These are phyloP conservation scores for Helicolenus hilgendorfi DNA, from an alignment of 2,797 vertebrate genomes.

Conservation along the genomic window DNA sequence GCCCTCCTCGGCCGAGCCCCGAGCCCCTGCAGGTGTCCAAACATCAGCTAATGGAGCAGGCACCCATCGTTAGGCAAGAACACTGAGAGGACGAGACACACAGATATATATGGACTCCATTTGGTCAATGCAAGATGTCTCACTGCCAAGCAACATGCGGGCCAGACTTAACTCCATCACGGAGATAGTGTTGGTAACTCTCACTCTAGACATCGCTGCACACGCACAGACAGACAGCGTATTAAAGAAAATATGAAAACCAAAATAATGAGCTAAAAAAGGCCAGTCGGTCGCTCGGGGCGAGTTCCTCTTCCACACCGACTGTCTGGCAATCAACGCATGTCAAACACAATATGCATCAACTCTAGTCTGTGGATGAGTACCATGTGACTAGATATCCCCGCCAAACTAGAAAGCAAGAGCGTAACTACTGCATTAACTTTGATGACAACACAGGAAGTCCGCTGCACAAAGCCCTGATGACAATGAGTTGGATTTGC, in stretches of 20 bases:
- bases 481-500: conserved; percentile 24
- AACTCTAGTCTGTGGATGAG: conserved; percentile 48
- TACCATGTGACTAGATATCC: conserved; percentile 52
- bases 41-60: conserved; percentile 89
- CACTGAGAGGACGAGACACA: conserved; percentile 17
- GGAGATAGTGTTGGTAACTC: conserved; percentile 17
- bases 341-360: conserved; percentile 84
- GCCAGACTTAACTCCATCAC: conserved; percentile 32
- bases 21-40: conserved; percentile 90
- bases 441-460: conserved; percentile 46
- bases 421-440: conserved; percentile 19
- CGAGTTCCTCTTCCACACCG: conserved; percentile 51
- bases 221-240: neutral
- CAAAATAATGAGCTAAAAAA: conserved; percentile 65
- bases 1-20: conserved; percentile 74
- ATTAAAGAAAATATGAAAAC: conserved; percentile 41
- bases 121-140: conserved; percentile 53
- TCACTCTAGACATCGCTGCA: neutral
- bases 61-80: conserved; percentile 47
- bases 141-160: conserved; percentile 30
- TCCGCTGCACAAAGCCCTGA: conserved; percentile 12
- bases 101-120: conserved; percentile 47
- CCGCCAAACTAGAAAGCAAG: conserved; percentile 23
- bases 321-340: conserved; percentile 77
- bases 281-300: conserved; percentile 51